A percentile compares a stretch with the other conserved stretches of the same genome.
Evolutionary conservation across 2,888 invertebrate species (phyloP).

Genomic region (Cheilosia pagana): DNA sequence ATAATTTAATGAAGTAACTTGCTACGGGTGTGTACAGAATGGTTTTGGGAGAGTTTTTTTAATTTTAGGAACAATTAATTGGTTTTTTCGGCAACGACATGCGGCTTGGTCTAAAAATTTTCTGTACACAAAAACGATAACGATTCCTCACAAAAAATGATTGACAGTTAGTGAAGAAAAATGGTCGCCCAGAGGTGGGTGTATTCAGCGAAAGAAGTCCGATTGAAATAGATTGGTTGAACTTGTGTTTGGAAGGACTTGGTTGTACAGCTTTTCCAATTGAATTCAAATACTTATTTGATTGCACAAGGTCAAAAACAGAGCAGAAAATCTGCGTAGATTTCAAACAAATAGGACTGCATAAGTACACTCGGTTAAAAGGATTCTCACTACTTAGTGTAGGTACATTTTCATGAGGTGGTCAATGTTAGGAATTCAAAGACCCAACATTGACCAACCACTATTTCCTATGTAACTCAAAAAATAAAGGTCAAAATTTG

Average conservation of each 20-base stretch:
- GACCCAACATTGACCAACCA: no score
- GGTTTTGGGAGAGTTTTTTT: neutral
- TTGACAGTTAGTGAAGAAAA: constrained; percentile 22
- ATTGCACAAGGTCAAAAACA: no score
- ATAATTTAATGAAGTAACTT: constrained; percentile 7
- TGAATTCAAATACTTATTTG: no score
- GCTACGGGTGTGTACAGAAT: neutral
- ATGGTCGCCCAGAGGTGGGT: neutral
- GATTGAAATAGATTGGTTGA: neutral
- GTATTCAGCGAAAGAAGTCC: constrained; percentile 8
- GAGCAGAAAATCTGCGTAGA: no score
- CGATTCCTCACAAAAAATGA: constrained; percentile 17
- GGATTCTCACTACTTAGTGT: no score
- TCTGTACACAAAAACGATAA: constrained; percentile 56
- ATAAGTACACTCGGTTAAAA: no score
- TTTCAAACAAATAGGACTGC: no score
- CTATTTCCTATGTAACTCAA: no score
- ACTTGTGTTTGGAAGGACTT: neutral
- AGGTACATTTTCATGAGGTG: no score
- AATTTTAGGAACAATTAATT: constrained; percentile 15
- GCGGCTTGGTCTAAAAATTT: constrained; percentile 35
- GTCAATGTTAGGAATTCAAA: no score
- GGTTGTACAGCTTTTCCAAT: no score
- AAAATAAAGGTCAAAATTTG: no score
- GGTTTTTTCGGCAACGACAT: constrained; percentile 21